phyloP scores from a whole-genome alignment of 1,140 invertebrate genomes.

The Pseudoatta argentina region DNA sequence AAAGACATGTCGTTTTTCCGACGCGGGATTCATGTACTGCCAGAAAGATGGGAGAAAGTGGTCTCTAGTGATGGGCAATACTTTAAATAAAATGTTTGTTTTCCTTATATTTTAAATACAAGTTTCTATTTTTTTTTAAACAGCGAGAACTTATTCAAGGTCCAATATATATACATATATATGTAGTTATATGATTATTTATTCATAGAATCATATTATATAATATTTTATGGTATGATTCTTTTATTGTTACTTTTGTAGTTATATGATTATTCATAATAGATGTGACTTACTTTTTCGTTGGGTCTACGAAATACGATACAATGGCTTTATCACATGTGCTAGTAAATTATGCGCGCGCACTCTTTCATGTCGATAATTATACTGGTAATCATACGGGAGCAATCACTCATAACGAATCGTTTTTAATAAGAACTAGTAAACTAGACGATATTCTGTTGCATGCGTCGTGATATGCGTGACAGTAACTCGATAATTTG shows the following conservation, averaged over 20 bases:
- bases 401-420: neutral
- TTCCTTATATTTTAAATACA: no score
- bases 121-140: no score
- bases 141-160: no score
- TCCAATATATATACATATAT: no score
- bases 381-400: neutral
- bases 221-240: no score
- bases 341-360: neutral
- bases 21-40: no score
- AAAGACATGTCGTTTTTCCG: no score
- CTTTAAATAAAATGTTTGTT: no score
- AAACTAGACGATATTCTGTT: neutral
- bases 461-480: neutral
- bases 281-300: neutral
- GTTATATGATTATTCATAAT: neutral
- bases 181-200: no score
- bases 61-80: no score
- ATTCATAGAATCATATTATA: no score
- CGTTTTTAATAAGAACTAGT: neutral
- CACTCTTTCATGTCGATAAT: neutral
- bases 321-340: neutral
- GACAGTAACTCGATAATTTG: neutral
- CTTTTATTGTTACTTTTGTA: neutral
- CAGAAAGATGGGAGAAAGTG: no score
- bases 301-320: neutral